These are phyloP conservation scores for Marronus borbonicus DNA, from an alignment of 2,888 invertebrate genomes.

Conservation along the genomic window DNA sequence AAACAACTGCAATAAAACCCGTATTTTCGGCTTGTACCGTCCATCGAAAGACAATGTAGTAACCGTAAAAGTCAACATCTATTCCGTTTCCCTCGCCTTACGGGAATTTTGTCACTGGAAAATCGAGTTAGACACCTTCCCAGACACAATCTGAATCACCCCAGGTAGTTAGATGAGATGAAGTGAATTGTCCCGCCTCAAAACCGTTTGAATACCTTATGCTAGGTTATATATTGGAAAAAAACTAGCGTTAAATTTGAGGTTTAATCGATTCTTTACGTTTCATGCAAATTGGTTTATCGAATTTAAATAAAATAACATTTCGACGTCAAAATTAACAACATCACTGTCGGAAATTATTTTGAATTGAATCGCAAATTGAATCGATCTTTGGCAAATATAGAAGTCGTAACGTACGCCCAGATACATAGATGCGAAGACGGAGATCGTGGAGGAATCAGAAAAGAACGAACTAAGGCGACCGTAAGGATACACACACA, in stretches of 20 bases:
- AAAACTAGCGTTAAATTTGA: too few species aligned
- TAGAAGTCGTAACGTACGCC: slow-evolving; percentile 23
- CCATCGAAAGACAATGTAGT: slow-evolving; percentile 23
- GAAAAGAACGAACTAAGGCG: slow-evolving; percentile 34
- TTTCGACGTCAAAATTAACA: neutral
- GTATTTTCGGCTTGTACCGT: neutral
- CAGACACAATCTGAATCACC: slow-evolving; percentile 15
- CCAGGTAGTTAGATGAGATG: neutral
- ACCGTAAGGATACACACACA: slow-evolving; percentile 4
- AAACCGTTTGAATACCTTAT: slow-evolving; percentile 4
- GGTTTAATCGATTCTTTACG: too few species aligned
- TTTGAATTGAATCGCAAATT: slow-evolving; percentile 55
- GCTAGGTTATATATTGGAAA: neutral
- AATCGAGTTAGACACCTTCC: slow-evolving; percentile 22
- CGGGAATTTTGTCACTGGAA: slow-evolving; percentile 12
- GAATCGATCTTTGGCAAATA: slow-evolving; percentile 53
- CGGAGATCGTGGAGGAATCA: slow-evolving; percentile 1
- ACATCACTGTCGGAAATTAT: neutral
- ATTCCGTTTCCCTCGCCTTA: slow-evolving; percentile 47
- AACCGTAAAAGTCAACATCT: slow-evolving; percentile 34
- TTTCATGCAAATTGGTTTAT: neutral
- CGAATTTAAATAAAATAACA: neutral
- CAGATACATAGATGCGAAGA: slow-evolving; percentile 35
- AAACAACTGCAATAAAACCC: neutral
- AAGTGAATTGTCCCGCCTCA: neutral